Evolutionary conservation across 1,140 invertebrate genomes (phyloP).

Genomic region (Frieseomelitta varia): DNA sequence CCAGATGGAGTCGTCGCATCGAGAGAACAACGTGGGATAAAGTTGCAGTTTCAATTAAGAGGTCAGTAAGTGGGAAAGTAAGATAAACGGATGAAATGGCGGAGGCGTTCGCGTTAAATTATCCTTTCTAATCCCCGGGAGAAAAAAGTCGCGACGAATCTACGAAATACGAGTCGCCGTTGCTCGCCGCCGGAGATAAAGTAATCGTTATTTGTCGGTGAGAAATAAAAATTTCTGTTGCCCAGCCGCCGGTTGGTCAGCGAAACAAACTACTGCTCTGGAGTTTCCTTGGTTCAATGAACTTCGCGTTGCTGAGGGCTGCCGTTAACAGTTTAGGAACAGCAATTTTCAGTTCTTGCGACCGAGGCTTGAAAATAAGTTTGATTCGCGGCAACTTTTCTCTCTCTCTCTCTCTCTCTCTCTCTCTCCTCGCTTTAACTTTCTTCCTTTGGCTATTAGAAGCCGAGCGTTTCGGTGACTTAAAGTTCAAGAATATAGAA

Average conservation of each 20-base stretch:
- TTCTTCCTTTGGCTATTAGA: not conserved
- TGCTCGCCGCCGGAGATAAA: not conserved
- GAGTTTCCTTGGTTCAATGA: not conserved
- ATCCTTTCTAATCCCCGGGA: constrained; percentile 2
- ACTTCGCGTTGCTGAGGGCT: not conserved
- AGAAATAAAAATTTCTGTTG: constrained; percentile 5
- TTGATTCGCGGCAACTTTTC: not conserved
- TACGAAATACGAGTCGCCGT: constrained; percentile 13
- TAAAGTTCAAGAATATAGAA: not conserved
- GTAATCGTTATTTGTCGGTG: constrained; percentile 22
- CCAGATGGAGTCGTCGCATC: not conserved
- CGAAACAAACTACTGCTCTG: not conserved
- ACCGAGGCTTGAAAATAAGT: not conserved
- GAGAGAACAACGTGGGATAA: not conserved
- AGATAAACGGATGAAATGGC: constrained; percentile 32
- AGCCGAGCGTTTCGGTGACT: not conserved
- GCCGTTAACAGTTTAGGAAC: not conserved
- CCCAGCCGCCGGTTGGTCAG: too few species aligned
- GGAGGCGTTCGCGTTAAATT: constrained; percentile 26
- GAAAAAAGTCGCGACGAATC: constrained; percentile 24
- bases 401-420: not conserved
- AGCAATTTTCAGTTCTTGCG: not conserved
- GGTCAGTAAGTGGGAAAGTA: constrained; percentile 22
- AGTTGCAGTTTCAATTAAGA: constrained; percentile 34
- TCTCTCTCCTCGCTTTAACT: too few species aligned